Evolutionary conservation across 1,140 invertebrate species (phyloP), one percentile per base, ranked within the genome.

Genomic region (Papilio glaucus): DNA sequence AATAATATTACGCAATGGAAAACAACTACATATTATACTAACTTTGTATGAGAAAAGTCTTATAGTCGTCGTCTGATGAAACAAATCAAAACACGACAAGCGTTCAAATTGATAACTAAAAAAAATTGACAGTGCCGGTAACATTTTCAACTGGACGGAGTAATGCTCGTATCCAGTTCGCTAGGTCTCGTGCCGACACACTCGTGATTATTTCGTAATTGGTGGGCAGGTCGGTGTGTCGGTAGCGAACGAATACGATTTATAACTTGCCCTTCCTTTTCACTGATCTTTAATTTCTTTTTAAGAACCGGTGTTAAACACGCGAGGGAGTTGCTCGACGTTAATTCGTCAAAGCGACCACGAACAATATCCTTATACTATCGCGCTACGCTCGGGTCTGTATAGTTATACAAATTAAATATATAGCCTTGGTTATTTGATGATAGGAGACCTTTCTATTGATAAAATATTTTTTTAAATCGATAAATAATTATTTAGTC

Each of bases 181-280:
- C 15, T 65, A 65, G 18, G 7, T 65, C 37, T 65, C 57, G 24
- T 60, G 26, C 26, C 76, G 77, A 74, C 77, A 86, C 81, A 71
- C 84, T 85, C 85, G 85, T 89, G 89, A 91, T 91, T 91, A 91
- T 89, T 85, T 84, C 80, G 83, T 89, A 87, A 91, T 89, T 87
- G 89, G 86, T 86, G 77, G 87, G 83, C 77, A 45, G 83, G 77
- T 61, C 38, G 49, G 77, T 72, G 80, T 74, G 78, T 83, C 83
- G 79, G 88, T 89, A 89, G 87, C 87, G 76, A 79, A 89, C 81
- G 79, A 82, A 76, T 85, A 79, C 78, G 76, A 67, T 73, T 24
- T 24, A 41, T 29, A 57, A 41, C 18, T 21, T 10, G 12, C 38
- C 26, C 21, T 65, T 41, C 37, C 12, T 65, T 65, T 65, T 41